These are phyloP conservation scores for Zosterops borbonicus DNA, from an alignment of 2,113 vertebrate genomes.

Conservation along the genomic window DNA sequence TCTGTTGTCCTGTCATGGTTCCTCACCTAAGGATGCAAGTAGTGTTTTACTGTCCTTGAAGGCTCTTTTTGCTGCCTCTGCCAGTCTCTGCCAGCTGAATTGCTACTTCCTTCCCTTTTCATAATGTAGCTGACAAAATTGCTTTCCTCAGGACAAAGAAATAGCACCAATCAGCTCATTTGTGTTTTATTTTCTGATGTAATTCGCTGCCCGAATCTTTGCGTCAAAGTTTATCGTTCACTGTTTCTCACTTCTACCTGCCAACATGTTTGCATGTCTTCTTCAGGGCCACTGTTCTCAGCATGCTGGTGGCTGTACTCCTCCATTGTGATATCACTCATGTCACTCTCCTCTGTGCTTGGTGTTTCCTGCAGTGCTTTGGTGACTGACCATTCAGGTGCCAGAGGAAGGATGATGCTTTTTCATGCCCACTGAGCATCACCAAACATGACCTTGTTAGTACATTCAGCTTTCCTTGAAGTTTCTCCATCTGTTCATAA, in stretches of 20 bases:
- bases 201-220: not conserved
- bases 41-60: constrained; percentile 18
- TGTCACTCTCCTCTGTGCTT: not conserved
- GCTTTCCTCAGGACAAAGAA: not conserved
- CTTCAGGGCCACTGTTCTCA: not conserved
- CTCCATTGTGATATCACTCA: not conserved
- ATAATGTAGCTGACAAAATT: constrained; percentile 23
- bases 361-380: not conserved
- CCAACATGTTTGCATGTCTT: not conserved
- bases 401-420: not conserved
- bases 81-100: constrained; percentile 18
- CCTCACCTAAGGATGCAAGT: not conserved
- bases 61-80: constrained; percentile 22
- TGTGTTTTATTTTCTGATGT: constrained; percentile 8
- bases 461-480: not conserved
- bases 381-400: not conserved
- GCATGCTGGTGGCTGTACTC: not conserved
- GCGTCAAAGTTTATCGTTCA: not conserved
- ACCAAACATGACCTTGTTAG: not conserved
- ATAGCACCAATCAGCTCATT: not conserved
- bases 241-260: not conserved
- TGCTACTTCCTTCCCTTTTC: constrained; percentile 29
- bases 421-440: not conserved
- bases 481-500: not conserved
- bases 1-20: not conserved